phyloP scores from a whole-genome alignment of 2,797 vertebrate genomes.

The Diplodus sargus region DNA sequence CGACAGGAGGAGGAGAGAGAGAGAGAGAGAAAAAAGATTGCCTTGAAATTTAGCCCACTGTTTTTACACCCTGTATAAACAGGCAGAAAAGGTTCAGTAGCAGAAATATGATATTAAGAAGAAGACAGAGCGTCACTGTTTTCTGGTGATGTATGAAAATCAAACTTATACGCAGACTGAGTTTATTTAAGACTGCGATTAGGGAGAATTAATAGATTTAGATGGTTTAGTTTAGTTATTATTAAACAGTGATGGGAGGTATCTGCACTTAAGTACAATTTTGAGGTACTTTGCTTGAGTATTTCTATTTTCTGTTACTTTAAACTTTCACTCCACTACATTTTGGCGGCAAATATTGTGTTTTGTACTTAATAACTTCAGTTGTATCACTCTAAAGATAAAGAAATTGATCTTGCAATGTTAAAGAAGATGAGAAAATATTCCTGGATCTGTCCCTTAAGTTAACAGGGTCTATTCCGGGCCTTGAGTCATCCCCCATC shows the following conservation, averaged over 20 bases:
- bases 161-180: neutral
- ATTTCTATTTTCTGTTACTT: too few relatives aligned
- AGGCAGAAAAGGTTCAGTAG: slow-evolving; percentile 23
- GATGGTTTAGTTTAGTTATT: slow-evolving; percentile 12
- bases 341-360: too few relatives aligned
- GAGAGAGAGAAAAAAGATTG: slow-evolving; percentile 29
- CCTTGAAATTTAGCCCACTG: slow-evolving; percentile 37
- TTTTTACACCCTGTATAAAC: slow-evolving; percentile 39
- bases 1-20: slow-evolving; percentile 33
- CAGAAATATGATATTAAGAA: slow-evolving; percentile 40
- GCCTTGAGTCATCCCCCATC: too few relatives aligned
- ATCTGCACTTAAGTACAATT: too few relatives aligned
- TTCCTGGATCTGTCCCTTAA: too few relatives aligned
- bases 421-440: too few relatives aligned
- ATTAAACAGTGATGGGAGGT: neutral
- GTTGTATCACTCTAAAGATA: too few relatives aligned
- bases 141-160: neutral
- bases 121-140: slow-evolving; percentile 14
- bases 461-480: too few relatives aligned
- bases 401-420: too few relatives aligned
- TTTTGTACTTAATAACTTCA: too few relatives aligned
- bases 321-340: too few relatives aligned
- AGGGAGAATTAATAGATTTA: slow-evolving; percentile 19
- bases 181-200: slow-evolving; percentile 31
- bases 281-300: too few relatives aligned